phyloP scores from a whole-genome alignment of 2,888 invertebrate species.

The Protula sp. region DNA sequence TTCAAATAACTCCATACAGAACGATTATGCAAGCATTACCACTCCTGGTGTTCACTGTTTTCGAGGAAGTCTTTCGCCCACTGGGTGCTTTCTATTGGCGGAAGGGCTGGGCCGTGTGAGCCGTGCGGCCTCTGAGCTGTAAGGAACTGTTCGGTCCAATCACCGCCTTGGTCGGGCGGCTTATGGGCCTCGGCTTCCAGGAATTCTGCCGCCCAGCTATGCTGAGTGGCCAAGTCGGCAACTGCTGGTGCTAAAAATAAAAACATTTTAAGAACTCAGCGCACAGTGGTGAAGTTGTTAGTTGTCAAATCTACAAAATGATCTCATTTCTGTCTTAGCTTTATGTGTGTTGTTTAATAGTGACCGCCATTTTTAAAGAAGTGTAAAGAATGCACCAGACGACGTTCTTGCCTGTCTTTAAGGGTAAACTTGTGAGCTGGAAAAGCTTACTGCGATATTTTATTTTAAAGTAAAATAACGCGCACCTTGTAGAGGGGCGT shows the following conservation, averaged over 20 bases:
- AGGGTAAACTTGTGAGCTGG: too few species aligned
- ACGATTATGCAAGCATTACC: too few species aligned
- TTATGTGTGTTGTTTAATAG: too few species aligned
- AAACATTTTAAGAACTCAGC: too few species aligned
- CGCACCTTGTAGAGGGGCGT: background rate
- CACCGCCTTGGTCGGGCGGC: conserved; percentile 15
- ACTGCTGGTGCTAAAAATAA: conserved; percentile 43
- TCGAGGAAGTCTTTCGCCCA: conserved; percentile 64
- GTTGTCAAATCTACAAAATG: too few species aligned
- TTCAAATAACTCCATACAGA: too few species aligned
- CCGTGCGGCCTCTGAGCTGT: background rate
- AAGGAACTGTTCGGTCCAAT: conserved; percentile 39
- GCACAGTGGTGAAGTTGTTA: background rate
- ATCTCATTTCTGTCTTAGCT: too few species aligned
- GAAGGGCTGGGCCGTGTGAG: background rate
- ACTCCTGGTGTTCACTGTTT: conserved; percentile 21
- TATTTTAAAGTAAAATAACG: too few species aligned
- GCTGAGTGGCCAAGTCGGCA: conserved; percentile 44
- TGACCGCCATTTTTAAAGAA: too few species aligned
- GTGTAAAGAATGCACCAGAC: too few species aligned
- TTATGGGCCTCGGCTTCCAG: conserved; percentile 29
- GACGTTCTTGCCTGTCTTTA: too few species aligned
- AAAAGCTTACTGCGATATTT: too few species aligned
- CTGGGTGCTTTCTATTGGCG: conserved; percentile 26
- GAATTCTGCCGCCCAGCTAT: conserved; percentile 50